Base-by-base conservation (phyloP, 2,888 invertebrate genomes). In the Noctua janthina region DNA sequence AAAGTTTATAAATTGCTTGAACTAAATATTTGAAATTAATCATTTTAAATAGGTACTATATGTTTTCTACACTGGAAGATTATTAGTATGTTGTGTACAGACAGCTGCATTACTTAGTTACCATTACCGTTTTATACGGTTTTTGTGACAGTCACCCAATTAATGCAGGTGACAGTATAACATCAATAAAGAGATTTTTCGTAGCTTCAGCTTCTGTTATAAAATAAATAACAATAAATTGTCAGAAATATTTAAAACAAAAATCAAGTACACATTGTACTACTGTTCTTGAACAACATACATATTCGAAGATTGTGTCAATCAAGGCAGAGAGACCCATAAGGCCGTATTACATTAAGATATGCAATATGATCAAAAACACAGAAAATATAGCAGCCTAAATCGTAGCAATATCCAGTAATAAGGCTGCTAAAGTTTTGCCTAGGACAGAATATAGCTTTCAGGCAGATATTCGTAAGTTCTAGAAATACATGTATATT, bases 221-320 rank as follows among this genome's bases (percentile, higher is more conserved):
- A 7, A 76, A 51, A 70, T 35, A 56, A 76, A 23, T 35, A 68
- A 62, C 8, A 23, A 56, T 64, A 23, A 17, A 46, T n/a, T 6
- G 23, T 66, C 11, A 39, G 13, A 11, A 43, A n/a, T 49, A 43
- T 66, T 43, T 62, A 46, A 23, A 46, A 35, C 13, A 64, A 54
- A 46, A 64, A n/a, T 68, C 7, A 23, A 62, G 23, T 69, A 59
- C n/a, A 74, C 54, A 59, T 23, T 68, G 43, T 64, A 35, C 68
- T 17, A 71, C 67, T 82, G 23, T 62, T 82, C 68, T 82, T 83
- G 68, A 83, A 71, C 71, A 83, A 56, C 39, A 59, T 67, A 78
- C 39, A 82, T 83, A 82, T 83, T 73, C 68, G 62, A 82, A 79
- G 35, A 56, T 46, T 66, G 51, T 66, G 83, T 81, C 67, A 82